These are phyloP conservation scores for Cantharis rufa DNA, from an alignment of 2,888 invertebrate genomes.

Conservation along the genomic window DNA sequence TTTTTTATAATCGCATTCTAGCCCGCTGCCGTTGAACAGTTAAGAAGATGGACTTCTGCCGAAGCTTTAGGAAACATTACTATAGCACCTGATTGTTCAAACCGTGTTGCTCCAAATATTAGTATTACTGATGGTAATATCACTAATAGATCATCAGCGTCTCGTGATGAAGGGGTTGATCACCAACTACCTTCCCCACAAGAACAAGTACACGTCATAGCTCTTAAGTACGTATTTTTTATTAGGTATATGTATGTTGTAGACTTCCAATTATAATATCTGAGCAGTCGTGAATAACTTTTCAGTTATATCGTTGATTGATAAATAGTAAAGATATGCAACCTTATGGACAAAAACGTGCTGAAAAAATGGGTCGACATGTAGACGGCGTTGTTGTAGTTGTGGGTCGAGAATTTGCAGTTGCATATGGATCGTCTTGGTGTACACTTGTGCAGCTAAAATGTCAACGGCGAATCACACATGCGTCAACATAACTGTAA, in stretches of 20 bases:
- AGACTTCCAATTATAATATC: background rate
- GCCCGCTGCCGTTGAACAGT: slow-evolving; percentile 80
- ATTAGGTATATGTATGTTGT: background rate
- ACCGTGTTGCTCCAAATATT: slow-evolving; percentile 65
- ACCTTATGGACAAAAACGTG: too few relatives aligned
- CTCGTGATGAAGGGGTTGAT: slow-evolving; percentile 75
- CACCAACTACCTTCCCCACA: slow-evolving; percentile 87
- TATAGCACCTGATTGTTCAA: slow-evolving; percentile 76
- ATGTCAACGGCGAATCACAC: too few relatives aligned
- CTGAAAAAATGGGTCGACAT: too few relatives aligned
- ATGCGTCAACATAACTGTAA: too few relatives aligned
- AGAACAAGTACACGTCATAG: slow-evolving; percentile 82
- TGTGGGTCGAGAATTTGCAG: too few relatives aligned
- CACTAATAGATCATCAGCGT: slow-evolving; percentile 58
- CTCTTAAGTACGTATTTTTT: slow-evolving; percentile 69
- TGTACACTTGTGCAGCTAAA: too few relatives aligned
- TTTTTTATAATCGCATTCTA: slow-evolving; percentile 48
- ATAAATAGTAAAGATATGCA: too few relatives aligned
- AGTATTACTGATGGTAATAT: slow-evolving; percentile 57
- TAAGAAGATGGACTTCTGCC: slow-evolving; percentile 83
- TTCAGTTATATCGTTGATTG: too few relatives aligned
- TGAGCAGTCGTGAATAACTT: background rate
- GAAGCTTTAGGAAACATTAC: slow-evolving; percentile 83
- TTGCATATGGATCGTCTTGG: too few relatives aligned
- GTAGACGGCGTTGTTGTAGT: too few relatives aligned